Evolutionary conservation across 2,797 vertebrate species (phyloP).

Genomic region (Cynopterus sphinx): DNA sequence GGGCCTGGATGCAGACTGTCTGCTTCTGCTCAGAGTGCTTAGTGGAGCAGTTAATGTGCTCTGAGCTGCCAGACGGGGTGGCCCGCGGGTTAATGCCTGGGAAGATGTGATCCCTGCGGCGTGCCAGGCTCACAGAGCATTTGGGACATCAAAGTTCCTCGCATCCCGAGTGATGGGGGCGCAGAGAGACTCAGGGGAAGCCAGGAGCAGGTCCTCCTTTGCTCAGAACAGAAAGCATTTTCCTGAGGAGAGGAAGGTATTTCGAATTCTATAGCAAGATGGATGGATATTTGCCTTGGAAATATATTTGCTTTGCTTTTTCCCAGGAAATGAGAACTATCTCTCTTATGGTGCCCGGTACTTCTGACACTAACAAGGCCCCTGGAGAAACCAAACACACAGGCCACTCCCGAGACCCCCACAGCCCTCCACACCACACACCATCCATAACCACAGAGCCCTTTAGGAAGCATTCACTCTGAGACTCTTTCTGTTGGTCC

Average conservation of each 20-base stretch:
- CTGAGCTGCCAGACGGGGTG: not conserved
- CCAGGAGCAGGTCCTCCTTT: not conserved
- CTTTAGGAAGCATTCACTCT: too few relatives aligned
- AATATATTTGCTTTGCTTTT: not conserved
- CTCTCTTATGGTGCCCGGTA: not conserved
- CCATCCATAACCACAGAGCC: not conserved
- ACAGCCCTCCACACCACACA: fast-evolving
- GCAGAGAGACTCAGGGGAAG: not conserved
- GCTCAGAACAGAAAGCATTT: not conserved
- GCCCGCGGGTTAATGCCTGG: not conserved
- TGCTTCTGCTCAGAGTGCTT: not conserved
- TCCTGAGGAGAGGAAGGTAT: not conserved
- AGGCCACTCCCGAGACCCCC: not conserved
- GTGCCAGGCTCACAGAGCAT: not conserved
- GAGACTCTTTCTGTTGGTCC: not conserved
- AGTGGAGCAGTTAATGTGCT: not conserved
- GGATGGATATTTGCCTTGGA: not conserved
- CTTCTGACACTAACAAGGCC: not conserved
- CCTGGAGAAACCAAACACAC: not conserved
- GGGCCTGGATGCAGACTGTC: fast-evolving
- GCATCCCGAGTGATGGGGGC: not conserved
- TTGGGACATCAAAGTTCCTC: not conserved
- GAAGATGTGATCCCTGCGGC: not conserved
- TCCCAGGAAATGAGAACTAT: not conserved
- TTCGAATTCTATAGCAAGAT: not conserved